Conservation (phyloP, 2,797 vertebrate genomes). For the Schizopygopsis pylzovi region DNA sequence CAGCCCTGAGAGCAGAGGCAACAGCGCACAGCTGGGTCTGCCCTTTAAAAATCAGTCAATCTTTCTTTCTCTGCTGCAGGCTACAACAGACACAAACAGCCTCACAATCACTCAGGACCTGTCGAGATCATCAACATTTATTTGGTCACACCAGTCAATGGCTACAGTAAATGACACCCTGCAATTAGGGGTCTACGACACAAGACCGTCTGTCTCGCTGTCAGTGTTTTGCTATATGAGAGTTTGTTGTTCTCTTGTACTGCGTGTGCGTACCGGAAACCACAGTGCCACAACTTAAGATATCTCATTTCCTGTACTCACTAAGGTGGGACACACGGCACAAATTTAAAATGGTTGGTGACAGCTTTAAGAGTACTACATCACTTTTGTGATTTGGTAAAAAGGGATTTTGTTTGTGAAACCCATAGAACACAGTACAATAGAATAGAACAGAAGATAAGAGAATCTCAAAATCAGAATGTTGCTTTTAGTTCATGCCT, state of each 20-base stretch:
- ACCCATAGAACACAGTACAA: background rate
- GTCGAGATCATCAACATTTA: background rate
- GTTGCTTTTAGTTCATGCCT: too few relatives aligned
- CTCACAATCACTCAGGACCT: background rate
- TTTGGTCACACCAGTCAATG: too few relatives aligned
- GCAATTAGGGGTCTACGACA: background rate
- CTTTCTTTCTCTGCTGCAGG: constrained; percentile 1
- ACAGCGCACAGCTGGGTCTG: constrained; percentile 17
- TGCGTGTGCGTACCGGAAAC: constrained; percentile 22
- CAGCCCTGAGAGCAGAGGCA: constrained; percentile 25
- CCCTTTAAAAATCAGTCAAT: constrained; percentile 35
- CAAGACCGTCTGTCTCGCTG: background rate
- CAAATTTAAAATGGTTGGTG: constrained; percentile 8
- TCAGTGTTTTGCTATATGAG: background rate
- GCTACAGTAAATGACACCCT: background rate
- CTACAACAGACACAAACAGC: background rate
- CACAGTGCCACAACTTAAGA: constrained; percentile 39
- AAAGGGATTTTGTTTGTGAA: background rate
- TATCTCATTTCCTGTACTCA: constrained; percentile 33
- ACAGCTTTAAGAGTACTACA: constrained; percentile 1
- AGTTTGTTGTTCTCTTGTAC: background rate
- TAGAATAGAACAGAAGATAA: background rate
- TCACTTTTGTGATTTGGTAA: background rate
- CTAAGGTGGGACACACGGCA: background rate
- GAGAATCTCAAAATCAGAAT: background rate